Evolutionary conservation across 2,797 vertebrate species (phyloP), one percentile per base, ranked within the genome.

Genomic region (Microchirus variegatus): DNA sequence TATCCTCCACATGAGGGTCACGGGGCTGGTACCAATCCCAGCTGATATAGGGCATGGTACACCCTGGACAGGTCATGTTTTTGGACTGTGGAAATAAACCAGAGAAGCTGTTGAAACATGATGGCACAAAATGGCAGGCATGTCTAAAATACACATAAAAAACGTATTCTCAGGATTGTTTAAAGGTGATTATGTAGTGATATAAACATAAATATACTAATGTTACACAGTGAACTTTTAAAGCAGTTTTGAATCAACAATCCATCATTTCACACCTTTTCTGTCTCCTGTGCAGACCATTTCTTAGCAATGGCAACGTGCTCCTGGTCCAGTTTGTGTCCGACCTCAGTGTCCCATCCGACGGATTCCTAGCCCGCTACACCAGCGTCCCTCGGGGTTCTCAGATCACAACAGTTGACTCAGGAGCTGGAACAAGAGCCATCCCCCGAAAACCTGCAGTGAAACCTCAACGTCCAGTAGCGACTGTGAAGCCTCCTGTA

Each of bases 251-350:
- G 44, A 63, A 22, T 38, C 0, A 1, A 4, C 2, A 22, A 3
- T 35, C 51, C 10, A 15, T 8, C 4, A 36, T n/a, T 14, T 43
- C 40, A 15, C 3, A 12, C 16, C 8, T 45, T 6, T 10, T 43
- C 11, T 54, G 0, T 76, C 9, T 82, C 15, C 42, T 59, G 2
- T 64, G 40, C 40, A 94, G 93, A 70, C 77, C 91, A 3, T 84
- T 97, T 40, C 78, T 91, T 11, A 94, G 92, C 0, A 91, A 70
- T 9, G 82, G 93, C 10, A 96, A 95, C 0, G 93, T 94, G 53
- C 87, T 97, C 7, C 88, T 96, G 71, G 94, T 97, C n/a, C 95
- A 97, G 84, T 97, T 97, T 17, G 95, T 97, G 53, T 97, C 96
- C 0, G 96, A 97, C 79, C 93, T 94, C 68, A 97, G 96, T 1